Evolutionary conservation across 1,140 invertebrate genomes (phyloP).

Genomic region (Sogatella furcifera): DNA sequence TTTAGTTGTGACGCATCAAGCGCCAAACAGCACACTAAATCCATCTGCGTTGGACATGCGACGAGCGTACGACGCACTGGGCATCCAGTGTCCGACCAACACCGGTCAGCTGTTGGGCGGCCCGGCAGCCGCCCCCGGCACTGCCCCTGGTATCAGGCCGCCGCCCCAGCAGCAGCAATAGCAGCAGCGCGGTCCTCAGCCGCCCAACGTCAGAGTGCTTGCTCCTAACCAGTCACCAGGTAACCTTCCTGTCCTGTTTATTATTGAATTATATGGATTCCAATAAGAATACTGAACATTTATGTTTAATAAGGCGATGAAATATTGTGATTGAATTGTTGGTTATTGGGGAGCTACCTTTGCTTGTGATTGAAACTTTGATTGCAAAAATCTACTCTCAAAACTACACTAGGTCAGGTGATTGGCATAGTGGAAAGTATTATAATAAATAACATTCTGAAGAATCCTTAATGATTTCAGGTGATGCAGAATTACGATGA

Average conservation of each 20-base stretch:
- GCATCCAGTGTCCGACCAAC: slow-evolving; percentile 55
- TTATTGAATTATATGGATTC: too few species aligned
- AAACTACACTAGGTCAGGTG: too few species aligned
- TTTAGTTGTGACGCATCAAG: slow-evolving; percentile 20
- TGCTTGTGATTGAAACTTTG: too few species aligned
- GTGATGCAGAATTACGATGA: too few species aligned
- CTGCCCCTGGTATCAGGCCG: slow-evolving; percentile 1
- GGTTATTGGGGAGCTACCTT: too few species aligned
- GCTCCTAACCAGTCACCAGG: slow-evolving; percentile 36
- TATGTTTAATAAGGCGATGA: too few species aligned
- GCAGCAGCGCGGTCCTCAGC: not conserved
- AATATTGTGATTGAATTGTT: too few species aligned
- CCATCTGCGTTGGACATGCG: slow-evolving; percentile 58
- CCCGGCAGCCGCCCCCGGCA: not conserved
- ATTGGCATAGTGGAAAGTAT: too few species aligned
- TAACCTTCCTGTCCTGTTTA: slow-evolving; percentile 21
- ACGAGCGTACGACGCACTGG: slow-evolving; percentile 70
- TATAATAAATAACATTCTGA: too few species aligned
- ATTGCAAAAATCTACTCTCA: too few species aligned
- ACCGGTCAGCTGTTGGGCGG: slow-evolving; percentile 27
- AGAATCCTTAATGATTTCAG: too few species aligned
- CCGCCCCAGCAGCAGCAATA: not conserved
- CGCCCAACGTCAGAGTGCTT: slow-evolving; percentile 19
- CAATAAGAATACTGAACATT: too few species aligned
- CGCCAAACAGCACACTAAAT: slow-evolving; percentile 33